These are phyloP conservation scores for Drosophila melanica DNA, from an alignment of 1,140 invertebrate species.

Conservation along the genomic window DNA sequence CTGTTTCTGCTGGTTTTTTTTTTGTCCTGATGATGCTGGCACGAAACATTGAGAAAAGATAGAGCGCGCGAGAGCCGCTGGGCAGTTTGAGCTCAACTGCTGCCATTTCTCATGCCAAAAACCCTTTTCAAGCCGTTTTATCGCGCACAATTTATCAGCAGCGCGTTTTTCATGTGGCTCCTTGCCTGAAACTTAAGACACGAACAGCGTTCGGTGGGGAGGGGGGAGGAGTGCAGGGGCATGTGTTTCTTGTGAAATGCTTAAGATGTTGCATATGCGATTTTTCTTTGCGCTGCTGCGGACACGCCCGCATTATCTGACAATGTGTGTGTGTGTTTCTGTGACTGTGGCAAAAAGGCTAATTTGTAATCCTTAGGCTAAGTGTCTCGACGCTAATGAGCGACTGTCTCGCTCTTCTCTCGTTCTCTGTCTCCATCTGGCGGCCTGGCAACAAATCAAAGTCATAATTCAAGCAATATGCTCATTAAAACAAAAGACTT, in stretches of 20 bases:
- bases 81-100: conserved; percentile 42
- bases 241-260: conserved; percentile 65
- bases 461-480: conserved; percentile 76
- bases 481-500: conserved; percentile 83
- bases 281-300: conserved; percentile 61
- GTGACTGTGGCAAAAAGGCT: conserved; percentile 61
- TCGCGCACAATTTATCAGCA: conserved; percentile 81
- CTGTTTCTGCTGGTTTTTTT: too few relatives aligned
- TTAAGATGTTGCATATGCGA: conserved; percentile 61
- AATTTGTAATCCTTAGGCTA: conserved; percentile 83
- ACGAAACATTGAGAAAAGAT: conserved; percentile 13
- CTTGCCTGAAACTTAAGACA: conserved; percentile 69
- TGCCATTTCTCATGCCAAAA: conserved; percentile 69
- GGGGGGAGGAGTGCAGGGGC: conserved; percentile 16
- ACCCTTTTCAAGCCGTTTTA: conserved; percentile 77
- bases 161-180: conserved; percentile 74
- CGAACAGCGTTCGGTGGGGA: conserved; percentile 26
- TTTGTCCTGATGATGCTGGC: conserved; percentile 42
- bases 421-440: neutral
- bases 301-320: conserved; percentile 67
- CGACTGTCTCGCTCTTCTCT: conserved; percentile 10
- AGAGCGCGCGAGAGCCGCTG: conserved; percentile 42
- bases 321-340: conserved; percentile 5
- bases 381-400: conserved; percentile 79
- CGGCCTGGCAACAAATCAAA: conserved; percentile 62